Evolutionary conservation across 2,888 invertebrate species (phyloP).

Genomic region (Spilosoma lubricipeda): DNA sequence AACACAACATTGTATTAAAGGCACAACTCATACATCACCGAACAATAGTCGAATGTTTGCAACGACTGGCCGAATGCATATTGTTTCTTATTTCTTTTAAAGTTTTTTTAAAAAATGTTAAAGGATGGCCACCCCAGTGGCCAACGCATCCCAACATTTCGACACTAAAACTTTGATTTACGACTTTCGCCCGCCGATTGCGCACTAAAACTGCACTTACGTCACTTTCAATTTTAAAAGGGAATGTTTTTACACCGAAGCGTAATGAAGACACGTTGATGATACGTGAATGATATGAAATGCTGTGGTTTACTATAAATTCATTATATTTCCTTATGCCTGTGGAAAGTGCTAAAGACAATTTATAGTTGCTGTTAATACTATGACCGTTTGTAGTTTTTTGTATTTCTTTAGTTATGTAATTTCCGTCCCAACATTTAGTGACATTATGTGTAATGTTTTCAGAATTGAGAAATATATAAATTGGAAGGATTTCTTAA

Average conservation of each 20-base stretch:
- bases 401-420: background rate
- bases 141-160: constrained; percentile 85
- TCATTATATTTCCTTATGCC: constrained; percentile 16
- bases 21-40: constrained; percentile 65
- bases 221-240: constrained; percentile 86
- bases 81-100: constrained; percentile 77
- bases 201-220: constrained; percentile 86
- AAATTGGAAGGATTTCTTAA: no score
- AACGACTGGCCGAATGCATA: constrained; percentile 76
- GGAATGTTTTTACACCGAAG: constrained; percentile 69
- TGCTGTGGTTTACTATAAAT: background rate
- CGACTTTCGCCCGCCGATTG: constrained; percentile 83
- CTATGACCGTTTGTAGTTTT: background rate
- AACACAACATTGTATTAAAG: constrained; percentile 57
- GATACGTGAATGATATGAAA: constrained; percentile 17
- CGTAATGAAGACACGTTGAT: constrained; percentile 40
- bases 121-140: constrained; percentile 83
- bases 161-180: constrained; percentile 86
- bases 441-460: background rate
- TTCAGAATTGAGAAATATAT: background rate
- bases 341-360: constrained; percentile 6
- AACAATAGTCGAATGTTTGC: constrained; percentile 76
- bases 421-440: background rate
- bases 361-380: background rate
- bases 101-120: constrained; percentile 64